phyloP scores from a whole-genome alignment of 2,888 invertebrate species.

The Gortyna flavago region DNA sequence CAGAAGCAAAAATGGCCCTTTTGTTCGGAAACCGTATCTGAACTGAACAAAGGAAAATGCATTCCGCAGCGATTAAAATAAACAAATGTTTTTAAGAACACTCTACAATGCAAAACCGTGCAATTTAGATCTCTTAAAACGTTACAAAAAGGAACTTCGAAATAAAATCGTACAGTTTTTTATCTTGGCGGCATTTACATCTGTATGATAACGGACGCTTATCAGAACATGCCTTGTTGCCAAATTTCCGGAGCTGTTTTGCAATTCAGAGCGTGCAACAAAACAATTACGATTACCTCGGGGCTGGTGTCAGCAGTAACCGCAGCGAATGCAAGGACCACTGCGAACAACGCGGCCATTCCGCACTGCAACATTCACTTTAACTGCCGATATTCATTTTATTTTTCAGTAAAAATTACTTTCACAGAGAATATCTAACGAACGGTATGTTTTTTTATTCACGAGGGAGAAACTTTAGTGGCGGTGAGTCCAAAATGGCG shows the following conservation, averaged over 20 bases:
- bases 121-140: constrained; percentile 56
- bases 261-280: constrained; percentile 59
- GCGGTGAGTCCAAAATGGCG: constrained; percentile 46
- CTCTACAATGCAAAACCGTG: constrained; percentile 42
- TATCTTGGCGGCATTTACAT: constrained; percentile 53
- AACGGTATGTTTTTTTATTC: constrained; percentile 61
- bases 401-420: constrained; percentile 74
- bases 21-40: constrained; percentile 42
- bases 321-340: constrained; percentile 68
- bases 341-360: constrained; percentile 71
- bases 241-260: constrained; percentile 60
- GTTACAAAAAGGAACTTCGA: constrained; percentile 27
- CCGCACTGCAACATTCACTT: constrained; percentile 75
- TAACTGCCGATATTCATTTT: constrained; percentile 79
- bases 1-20: constrained; percentile 30
- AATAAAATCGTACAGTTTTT: constrained; percentile 55
- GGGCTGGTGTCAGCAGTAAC: constrained; percentile 50
- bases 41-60: constrained; percentile 49
- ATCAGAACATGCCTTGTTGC: constrained; percentile 55
- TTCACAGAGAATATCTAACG: constrained; percentile 72
- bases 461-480: constrained; percentile 49
- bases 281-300: constrained; percentile 77
- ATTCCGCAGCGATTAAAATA: constrained; percentile 50
- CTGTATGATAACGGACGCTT: constrained; percentile 54
- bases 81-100: constrained; percentile 61